phyloP scores from a whole-genome alignment of 2,797 vertebrate species.

The Sebastes trivittatus region DNA sequence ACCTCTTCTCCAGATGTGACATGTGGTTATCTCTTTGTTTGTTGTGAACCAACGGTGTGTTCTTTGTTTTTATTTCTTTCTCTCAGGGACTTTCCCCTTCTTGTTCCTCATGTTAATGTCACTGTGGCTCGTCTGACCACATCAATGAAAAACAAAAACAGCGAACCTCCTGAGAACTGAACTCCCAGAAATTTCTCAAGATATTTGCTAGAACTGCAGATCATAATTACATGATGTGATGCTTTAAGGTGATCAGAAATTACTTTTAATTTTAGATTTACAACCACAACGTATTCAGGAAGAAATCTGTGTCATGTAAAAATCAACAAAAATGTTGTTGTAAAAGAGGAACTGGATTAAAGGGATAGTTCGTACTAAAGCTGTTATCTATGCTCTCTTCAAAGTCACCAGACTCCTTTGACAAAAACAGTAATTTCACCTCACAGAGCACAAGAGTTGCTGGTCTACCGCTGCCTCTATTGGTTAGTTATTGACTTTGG shows the following conservation, averaged over 20 bases:
- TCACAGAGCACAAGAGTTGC: too few species aligned
- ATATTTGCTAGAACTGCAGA: not conserved
- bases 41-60: too few species aligned
- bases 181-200: not conserved
- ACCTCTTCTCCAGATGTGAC: not conserved
- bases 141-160: not conserved
- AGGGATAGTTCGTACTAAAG: too few species aligned
- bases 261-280: not conserved
- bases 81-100: not conserved
- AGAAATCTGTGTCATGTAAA: not conserved
- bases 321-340: fast-evolving
- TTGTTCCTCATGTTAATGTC: not conserved
- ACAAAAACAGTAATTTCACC: too few species aligned
- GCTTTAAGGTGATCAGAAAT: not conserved
- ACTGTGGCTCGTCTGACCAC: not conserved
- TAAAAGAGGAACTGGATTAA: too few species aligned
- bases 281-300: not conserved
- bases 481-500: too few species aligned
- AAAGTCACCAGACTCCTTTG: too few species aligned
- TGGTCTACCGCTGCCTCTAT: too few species aligned
- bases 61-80: not conserved
- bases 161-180: not conserved
- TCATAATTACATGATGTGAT: not conserved
- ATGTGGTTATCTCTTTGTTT: not conserved
- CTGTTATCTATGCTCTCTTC: too few species aligned